phyloP scores from a whole-genome alignment of 2,888 invertebrate species.

The Arenicola marina region DNA sequence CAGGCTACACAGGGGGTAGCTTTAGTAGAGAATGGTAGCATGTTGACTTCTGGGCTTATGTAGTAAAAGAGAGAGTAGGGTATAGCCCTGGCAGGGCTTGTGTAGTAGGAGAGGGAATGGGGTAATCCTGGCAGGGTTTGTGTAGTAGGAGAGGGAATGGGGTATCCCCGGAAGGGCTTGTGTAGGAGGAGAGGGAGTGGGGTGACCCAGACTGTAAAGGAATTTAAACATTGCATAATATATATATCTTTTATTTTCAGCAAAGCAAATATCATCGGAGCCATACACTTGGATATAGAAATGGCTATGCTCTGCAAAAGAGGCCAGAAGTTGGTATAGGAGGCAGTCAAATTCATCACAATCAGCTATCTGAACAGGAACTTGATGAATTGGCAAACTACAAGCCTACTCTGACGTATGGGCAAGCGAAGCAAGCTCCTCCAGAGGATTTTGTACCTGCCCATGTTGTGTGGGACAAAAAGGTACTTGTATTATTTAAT shows the following conservation, averaged over 20 bases:
- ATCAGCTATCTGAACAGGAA: constrained; percentile 58
- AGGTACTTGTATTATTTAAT: constrained; percentile 40
- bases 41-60: too few relatives aligned
- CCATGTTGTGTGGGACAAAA: constrained; percentile 62
- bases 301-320: constrained; percentile 56
- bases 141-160: too few relatives aligned
- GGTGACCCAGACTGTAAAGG: too few relatives aligned
- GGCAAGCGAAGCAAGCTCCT: constrained; percentile 60
- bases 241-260: constrained; percentile 40
- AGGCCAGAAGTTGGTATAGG: constrained; percentile 56
- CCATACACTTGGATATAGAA: constrained; percentile 58
- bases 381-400: constrained; percentile 60
- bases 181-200: too few relatives aligned
- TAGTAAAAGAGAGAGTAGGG: too few relatives aligned
- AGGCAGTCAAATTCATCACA: constrained; percentile 51
- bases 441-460: constrained; percentile 61
- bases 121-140: too few relatives aligned
- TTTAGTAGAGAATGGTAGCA: too few relatives aligned
- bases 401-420: constrained; percentile 61
- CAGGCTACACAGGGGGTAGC: too few relatives aligned
- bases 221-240: not conserved
- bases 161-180: too few relatives aligned
- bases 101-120: too few relatives aligned
- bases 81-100: too few relatives aligned
- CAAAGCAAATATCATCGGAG: constrained; percentile 56